Evolutionary conservation across 2,113 vertebrate species (phyloP), one percentile per base, ranked within the genome.

Genomic region (Aepyceros melampus): DNA sequence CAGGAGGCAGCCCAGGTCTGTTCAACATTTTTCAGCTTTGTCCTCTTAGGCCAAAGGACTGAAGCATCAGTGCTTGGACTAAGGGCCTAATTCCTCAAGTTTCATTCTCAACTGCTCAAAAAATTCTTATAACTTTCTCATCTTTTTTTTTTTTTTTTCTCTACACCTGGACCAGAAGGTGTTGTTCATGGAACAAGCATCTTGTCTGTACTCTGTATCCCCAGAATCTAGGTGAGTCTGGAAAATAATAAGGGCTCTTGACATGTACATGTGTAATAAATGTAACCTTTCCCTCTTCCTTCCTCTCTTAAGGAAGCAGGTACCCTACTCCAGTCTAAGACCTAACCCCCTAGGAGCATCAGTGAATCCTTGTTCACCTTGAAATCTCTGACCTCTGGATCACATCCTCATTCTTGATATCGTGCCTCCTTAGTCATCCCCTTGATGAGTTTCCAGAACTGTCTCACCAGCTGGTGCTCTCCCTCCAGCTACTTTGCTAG

Each of bases 221-320:
- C 23, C 27, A 23, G 1, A 23, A 14, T 43, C 53, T 62, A 47
- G 53, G 51, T 56, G 15, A 67, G 56, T 27, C 17, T 51, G 64
- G 7, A 40, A 49, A 33, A 9, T 5, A 49, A 76, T 36, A 45
- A 17, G 12, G n/a, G 53, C 31, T 71, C 67, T 64, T 58, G 51
- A 17, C 40, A 55, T 14, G 2, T 29, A 31, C 29, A 5, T 6
- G 6, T 19, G 14, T 2, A 27, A 2, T 60, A 33, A 21, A 2
- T 19, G 6, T 43, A 7, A 40, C 43, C 43, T 78, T 10, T 67
- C 79, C 16, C 33, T 29, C 40, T 56, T 36, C n/a, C 31, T 23
- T 71, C 49, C 71, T 45, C 5, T 64, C 47, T 82, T 45, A 21
- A 7, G 8, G 45, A 79, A 58, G 16, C 47, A 85, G 21, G 21